Evolutionary conservation across 2,113 vertebrate species (phyloP), one percentile per base, ranked within the genome.

Genomic region (Psophia crepitans): DNA sequence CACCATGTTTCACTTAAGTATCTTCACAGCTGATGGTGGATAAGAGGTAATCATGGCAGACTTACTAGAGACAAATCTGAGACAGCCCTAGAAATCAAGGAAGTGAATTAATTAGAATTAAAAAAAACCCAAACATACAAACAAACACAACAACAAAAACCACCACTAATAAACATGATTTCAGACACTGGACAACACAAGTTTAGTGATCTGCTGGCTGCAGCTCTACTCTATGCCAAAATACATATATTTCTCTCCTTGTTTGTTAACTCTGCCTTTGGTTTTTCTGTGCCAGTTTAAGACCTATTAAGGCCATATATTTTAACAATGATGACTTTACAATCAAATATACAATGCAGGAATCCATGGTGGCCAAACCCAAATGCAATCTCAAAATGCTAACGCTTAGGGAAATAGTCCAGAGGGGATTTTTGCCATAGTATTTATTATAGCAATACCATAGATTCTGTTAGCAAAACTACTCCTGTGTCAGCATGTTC

Each of bases 361-460:
- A 95, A 95, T 97, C 95, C 94, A 93, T 81, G 84, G 94, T 87
- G 87, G 92, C 75, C 89, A 96, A 92, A 87, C 69, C 57, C 86
- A 89, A 93, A 87, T 69, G 84, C 54, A 84, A 60, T 96, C 69
- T 88, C 77, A 96, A 97, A 96, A 69, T 74, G 70, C 83, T 89
- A 92, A 94, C 14, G 0, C 87, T 95, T 90, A 37, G 81, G 88
- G 81, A 97, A 97, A 97, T 46, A 66, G 56, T 91, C 88, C 88
- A 87, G 87, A 44, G 23, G 24, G 44, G 8, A 4, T 24, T 76
- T 89, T 96, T 93, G 64, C 51, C 70, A 30, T 92, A 83, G 86
- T 96, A 96, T 97, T 97, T 98, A 97, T 96, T 96, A 65, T 48
- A 71, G 80, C 46, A 96, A 94, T 96, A 91, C 77, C 85, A 81